These are phyloP conservation scores for Suricata suricatta DNA, from an alignment of 2,113 vertebrate species.

Conservation along the genomic window DNA sequence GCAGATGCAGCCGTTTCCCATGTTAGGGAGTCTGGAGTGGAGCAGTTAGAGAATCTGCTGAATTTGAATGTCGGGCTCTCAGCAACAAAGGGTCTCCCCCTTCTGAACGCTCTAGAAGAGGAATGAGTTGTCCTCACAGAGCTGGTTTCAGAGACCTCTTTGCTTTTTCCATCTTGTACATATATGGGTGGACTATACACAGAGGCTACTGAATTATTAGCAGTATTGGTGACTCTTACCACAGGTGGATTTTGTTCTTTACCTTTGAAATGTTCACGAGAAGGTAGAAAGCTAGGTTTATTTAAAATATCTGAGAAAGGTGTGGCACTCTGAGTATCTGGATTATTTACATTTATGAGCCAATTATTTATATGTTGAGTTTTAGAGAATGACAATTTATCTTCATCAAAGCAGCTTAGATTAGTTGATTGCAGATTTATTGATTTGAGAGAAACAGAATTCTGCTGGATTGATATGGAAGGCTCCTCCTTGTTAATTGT, in stretches of 20 bases:
- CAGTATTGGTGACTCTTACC: constrained; percentile 23
- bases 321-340: constrained; percentile 59
- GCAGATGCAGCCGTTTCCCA: constrained; percentile 75
- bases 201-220: constrained; percentile 51
- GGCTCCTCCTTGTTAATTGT: constrained; percentile 64
- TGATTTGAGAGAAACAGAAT: constrained; percentile 70
- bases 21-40: constrained; percentile 62
- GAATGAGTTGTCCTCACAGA: background rate
- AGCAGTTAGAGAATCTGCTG: constrained; percentile 71
- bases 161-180: constrained; percentile 65
- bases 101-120: background rate
- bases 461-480: constrained; percentile 73
- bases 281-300: constrained; percentile 76
- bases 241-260: constrained; percentile 71
- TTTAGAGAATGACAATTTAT: constrained; percentile 77
- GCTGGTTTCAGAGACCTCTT: constrained; percentile 40
- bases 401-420: constrained; percentile 71
- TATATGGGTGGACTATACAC: constrained; percentile 13
- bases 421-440: constrained; percentile 68
- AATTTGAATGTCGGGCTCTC: constrained; percentile 67
- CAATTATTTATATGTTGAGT: constrained; percentile 82
- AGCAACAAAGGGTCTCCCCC: constrained; percentile 56
- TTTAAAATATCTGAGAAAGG: constrained; percentile 75
- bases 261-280: constrained; percentile 59
- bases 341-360: constrained; percentile 78